phyloP scores from a whole-genome alignment of 2,888 invertebrate genomes.

The Smittia sp. region DNA sequence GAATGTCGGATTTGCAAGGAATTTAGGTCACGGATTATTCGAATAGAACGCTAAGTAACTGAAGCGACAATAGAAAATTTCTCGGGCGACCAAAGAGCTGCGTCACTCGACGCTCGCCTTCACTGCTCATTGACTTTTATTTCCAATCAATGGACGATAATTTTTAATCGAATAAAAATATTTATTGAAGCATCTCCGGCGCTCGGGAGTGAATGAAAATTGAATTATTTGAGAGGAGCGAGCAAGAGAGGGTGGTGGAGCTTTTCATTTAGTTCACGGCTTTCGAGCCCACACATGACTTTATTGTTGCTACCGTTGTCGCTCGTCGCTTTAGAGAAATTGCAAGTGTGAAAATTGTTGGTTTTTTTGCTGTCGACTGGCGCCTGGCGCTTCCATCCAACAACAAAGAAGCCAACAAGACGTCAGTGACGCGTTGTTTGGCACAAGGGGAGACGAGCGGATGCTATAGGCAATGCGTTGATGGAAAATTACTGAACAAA shows the following conservation, averaged over 20 bases:
- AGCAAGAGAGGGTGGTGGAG: background rate
- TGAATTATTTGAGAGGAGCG: background rate
- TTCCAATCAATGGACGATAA: conserved; percentile 4
- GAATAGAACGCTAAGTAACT: too few relatives aligned
- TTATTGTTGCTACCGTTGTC: background rate
- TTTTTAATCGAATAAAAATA: conserved; percentile 12
- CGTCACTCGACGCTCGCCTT: too few relatives aligned
- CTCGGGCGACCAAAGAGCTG: too few relatives aligned
- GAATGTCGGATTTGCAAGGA: too few relatives aligned
- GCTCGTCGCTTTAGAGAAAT: background rate
- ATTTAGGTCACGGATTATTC: too few relatives aligned
- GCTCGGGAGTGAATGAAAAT: background rate
- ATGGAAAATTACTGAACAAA: conserved; percentile 34
- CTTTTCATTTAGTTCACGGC: background rate
- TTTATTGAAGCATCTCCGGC: background rate
- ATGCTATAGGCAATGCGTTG: background rate
- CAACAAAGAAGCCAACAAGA: conserved; percentile 40
- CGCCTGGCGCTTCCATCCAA: conserved; percentile 28
- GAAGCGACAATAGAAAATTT: too few relatives aligned
- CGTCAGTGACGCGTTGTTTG: conserved; percentile 37
- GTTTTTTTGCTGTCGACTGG: conserved; percentile 20
- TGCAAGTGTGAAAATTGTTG: conserved; percentile 35
- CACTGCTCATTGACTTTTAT: background rate
- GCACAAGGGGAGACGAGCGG: background rate
- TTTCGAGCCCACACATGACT: background rate